Conservation (phyloP, 2,797 vertebrate species). For the Rhabdomys pumilio region DNA sequence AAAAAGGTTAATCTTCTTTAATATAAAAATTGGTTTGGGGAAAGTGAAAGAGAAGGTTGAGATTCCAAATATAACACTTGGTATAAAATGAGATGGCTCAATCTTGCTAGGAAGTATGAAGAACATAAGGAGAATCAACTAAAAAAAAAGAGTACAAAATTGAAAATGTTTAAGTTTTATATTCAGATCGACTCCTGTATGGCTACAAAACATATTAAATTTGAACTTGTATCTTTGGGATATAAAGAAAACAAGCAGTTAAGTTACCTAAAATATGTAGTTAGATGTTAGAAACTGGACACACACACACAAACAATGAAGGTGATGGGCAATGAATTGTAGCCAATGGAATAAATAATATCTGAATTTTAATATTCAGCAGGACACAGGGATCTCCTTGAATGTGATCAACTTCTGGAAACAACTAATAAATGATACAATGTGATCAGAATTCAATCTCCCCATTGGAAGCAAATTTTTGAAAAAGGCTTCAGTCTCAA, state of each 20-base stretch:
- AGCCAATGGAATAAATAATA: not conserved
- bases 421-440: not conserved
- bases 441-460: not conserved
- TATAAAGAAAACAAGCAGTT: not conserved
- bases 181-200: not conserved
- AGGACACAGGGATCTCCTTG: not conserved
- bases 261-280: not conserved
- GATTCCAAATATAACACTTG: not conserved
- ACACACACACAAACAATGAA: not conserved
- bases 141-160: not conserved
- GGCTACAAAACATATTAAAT: not conserved
- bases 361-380: slow-evolving; percentile 15
- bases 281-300: not conserved
- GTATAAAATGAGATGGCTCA: slow-evolving; percentile 17
- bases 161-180: not conserved
- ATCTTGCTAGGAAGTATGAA: not conserved
- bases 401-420: slow-evolving; percentile 17
- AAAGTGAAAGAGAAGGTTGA: slow-evolving; percentile 41
- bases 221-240: slow-evolving; percentile 2
- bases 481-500: not conserved
- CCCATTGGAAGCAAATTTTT: slow-evolving; percentile 41
- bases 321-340: not conserved
- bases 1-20: slow-evolving; percentile 40
- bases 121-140: not conserved
- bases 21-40: slow-evolving; percentile 23